Conservation (phyloP, 2,113 vertebrate species). For the Indri indri region DNA sequence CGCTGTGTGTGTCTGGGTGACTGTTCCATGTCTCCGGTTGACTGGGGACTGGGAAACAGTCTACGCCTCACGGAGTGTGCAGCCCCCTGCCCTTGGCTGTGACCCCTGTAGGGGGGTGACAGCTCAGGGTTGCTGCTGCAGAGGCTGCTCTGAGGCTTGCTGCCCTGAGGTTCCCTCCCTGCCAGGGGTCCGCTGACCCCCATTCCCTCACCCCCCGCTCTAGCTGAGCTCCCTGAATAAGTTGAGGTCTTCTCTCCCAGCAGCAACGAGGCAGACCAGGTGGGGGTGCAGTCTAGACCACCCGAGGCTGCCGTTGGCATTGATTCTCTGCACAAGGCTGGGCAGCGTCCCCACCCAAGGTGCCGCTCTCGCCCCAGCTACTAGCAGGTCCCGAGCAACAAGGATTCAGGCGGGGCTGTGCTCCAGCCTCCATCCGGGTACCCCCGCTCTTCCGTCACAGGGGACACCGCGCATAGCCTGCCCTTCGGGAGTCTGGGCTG, state of each 20-base stretch:
- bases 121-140: background rate
- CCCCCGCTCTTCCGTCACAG: background rate
- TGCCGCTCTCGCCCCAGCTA: background rate
- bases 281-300: background rate
- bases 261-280: background rate
- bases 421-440: background rate
- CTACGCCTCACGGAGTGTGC: background rate
- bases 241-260: background rate
- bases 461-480: background rate
- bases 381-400: background rate
- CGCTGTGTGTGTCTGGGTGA: background rate
- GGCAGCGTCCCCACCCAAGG: background rate
- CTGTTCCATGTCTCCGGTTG: background rate
- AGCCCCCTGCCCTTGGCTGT: background rate
- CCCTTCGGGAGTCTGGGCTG: background rate
- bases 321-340: background rate
- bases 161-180: background rate
- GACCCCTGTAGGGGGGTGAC: background rate
- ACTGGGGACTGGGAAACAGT: background rate
- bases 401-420: background rate
- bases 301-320: background rate
- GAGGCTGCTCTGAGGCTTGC: background rate
- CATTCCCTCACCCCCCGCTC: accelerated
- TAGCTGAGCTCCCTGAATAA: background rate
- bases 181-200: background rate